phyloP scores from a whole-genome alignment of 1,140 invertebrate genomes.

The Drosophila albomicans region DNA sequence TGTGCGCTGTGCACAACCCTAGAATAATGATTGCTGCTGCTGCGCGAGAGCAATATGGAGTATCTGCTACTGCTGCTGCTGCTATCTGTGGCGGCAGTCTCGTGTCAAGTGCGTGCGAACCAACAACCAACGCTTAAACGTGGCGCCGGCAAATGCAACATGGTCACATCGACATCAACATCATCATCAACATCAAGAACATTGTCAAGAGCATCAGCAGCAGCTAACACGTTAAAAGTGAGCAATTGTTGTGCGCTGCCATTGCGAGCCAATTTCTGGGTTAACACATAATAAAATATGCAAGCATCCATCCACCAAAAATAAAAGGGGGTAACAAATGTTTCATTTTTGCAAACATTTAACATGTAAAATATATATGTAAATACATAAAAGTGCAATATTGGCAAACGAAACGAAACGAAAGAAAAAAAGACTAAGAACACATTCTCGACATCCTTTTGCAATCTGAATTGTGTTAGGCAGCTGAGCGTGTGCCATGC shows the following conservation, averaged over 20 bases:
- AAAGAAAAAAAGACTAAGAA: too few species aligned
- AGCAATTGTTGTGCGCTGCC: conserved; percentile 27
- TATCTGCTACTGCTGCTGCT: conserved; percentile 15
- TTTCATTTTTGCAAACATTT: too few species aligned
- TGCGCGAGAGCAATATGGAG: neutral
- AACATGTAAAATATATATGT: neutral
- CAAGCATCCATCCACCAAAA: neutral
- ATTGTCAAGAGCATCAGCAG: too few species aligned
- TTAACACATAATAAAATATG: conserved; percentile 20
- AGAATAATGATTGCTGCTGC: neutral
- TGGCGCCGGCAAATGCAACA: conserved; percentile 36
- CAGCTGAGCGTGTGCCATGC: conserved; percentile 57
- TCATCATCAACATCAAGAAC: too few species aligned
- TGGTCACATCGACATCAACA: conserved; percentile 3
- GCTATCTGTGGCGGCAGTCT: conserved; percentile 39
- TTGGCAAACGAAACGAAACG: neutral
- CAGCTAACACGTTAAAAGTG: conserved; percentile 32
- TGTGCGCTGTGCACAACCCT: neutral
- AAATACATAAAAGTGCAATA: conserved; percentile 17
- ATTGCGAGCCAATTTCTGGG: conserved; percentile 20
- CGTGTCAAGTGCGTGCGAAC: conserved; percentile 48
- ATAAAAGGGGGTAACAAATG: neutral
- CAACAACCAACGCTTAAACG: conserved; percentile 49
- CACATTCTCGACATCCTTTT: neutral
- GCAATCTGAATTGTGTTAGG: neutral